Percentiles rank a stretch among this genome's conserved stretches.
Conservation (phyloP, 2,113 vertebrate species). For the Melanotaenia duboulayi region DNA sequence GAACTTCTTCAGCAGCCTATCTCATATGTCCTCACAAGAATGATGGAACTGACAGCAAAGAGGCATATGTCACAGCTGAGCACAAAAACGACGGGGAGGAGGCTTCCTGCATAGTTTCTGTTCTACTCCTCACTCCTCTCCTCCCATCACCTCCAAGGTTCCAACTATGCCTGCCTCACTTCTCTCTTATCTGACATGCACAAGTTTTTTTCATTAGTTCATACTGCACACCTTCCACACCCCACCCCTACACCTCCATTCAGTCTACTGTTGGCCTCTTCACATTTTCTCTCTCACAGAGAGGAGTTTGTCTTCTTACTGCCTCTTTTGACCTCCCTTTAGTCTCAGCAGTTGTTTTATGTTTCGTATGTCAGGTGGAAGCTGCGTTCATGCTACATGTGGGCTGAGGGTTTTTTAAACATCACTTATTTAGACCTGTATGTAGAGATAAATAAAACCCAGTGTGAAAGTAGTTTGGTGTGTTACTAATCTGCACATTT, state of each 20-base stretch:
- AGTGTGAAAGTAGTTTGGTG: conserved; percentile 47
- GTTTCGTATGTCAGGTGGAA: conserved; percentile 32
- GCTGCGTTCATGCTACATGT: conserved; percentile 45
- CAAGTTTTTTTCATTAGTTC: conserved; percentile 28
- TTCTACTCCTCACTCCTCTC: conserved; percentile 16
- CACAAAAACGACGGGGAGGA: conserved; percentile 51
- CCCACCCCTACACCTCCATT: background rate
- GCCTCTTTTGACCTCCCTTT: conserved; percentile 41
- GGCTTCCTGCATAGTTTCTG: conserved; percentile 30
- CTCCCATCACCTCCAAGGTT: conserved; percentile 26
- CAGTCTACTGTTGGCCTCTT: background rate
- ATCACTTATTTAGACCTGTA: conserved; percentile 47
- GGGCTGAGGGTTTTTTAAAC: conserved; percentile 42
- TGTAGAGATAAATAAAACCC: conserved; percentile 56
- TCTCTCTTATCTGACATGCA: conserved; percentile 32
- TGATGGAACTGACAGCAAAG: conserved; percentile 61
- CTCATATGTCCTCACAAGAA: conserved; percentile 53
- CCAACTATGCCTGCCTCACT: conserved; percentile 1
- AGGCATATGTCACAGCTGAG: conserved; percentile 54
- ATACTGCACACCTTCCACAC: background rate
- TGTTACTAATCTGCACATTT: conserved; percentile 54
- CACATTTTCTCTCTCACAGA: conserved; percentile 1
- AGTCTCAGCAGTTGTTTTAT: background rate
- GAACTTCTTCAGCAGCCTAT: conserved; percentile 37
- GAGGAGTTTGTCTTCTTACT: background rate